Conservation (phyloP, 1,140 invertebrate species). For the Oryzaephilus surinamensis region DNA sequence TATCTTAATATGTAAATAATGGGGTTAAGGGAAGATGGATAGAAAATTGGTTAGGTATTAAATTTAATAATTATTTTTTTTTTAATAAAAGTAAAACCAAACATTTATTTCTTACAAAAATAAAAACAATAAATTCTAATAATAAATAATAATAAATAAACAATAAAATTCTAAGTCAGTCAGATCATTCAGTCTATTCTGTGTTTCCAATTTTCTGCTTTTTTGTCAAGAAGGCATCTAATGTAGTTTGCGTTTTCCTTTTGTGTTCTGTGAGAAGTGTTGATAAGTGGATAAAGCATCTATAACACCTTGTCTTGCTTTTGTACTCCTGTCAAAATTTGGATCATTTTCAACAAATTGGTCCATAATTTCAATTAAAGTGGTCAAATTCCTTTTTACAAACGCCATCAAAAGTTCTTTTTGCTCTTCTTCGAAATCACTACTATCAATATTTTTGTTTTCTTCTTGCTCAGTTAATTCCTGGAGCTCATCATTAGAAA, state of each 20-base stretch:
- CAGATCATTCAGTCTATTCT: conserved; percentile 3
- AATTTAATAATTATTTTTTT: too few species aligned
- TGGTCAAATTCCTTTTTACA: conserved; percentile 19
- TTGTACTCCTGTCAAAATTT: too few species aligned
- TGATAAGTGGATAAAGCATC: too few species aligned
- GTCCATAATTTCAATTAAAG: conserved; percentile 22
- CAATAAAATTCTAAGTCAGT: background rate
- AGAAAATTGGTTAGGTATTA: too few species aligned
- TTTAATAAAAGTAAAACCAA: too few species aligned
- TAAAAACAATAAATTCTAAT: conserved; percentile 3
- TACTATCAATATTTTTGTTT: conserved; percentile 16
- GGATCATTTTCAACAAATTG: conserved; percentile 16
- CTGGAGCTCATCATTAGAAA: conserved; percentile 18
- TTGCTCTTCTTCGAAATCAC: conserved; percentile 16
- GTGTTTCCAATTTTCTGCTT: conserved; percentile 2
- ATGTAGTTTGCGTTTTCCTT: conserved; percentile 16
- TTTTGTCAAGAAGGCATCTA: conserved; percentile 15
- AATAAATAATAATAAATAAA: conserved; percentile 4
- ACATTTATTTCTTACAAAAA: conserved; percentile 5
- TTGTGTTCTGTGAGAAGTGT: conserved; percentile 20
- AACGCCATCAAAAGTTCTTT: conserved; percentile 10
- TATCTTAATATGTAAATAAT: too few species aligned
- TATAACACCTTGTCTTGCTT: too few species aligned
- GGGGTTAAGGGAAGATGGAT: too few species aligned
- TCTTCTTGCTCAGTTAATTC: conserved; percentile 20